phyloP scores from a whole-genome alignment of 1,140 invertebrate species.

The Drusus annulatus region DNA sequence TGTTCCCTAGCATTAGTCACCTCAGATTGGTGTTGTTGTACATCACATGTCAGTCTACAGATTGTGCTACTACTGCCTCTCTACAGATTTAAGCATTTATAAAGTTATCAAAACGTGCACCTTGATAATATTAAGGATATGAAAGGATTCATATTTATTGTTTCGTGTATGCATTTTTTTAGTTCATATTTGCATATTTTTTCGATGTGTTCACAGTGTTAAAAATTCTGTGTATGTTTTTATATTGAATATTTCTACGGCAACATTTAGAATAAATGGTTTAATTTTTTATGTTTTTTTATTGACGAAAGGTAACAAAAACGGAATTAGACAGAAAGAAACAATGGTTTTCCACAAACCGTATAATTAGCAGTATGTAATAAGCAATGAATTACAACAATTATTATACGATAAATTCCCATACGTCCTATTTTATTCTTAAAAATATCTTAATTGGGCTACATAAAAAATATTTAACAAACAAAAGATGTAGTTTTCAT shows the following conservation, averaged over 20 bases:
- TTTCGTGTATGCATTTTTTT: conserved; percentile 21
- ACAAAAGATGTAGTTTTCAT: neutral
- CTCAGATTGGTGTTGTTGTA: neutral
- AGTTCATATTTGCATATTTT: conserved; percentile 24
- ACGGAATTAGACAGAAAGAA: conserved; percentile 9
- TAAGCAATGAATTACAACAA: conserved; percentile 25
- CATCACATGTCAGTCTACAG: neutral
- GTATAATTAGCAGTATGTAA: conserved; percentile 20
- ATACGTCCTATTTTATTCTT: conserved; percentile 5
- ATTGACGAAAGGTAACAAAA: conserved; percentile 1
- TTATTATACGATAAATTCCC: neutral
- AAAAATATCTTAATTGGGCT: conserved; percentile 8
- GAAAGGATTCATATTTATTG: conserved; percentile 22
- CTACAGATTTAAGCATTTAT: conserved; percentile 29
- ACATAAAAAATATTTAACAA: conserved; percentile 18
- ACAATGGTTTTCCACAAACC: conserved; percentile 9
- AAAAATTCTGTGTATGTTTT: conserved; percentile 5
- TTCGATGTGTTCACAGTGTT: neutral
- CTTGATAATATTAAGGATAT: conserved; percentile 28
- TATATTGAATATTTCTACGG: conserved; percentile 8
- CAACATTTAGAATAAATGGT: conserved; percentile 35
- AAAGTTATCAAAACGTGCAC: conserved; percentile 7
- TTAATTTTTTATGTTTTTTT: conserved; percentile 25
- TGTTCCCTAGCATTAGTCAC: neutral
- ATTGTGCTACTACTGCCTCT: conserved; percentile 32